Percentiles rank a stretch among this genome's conserved stretches.
These are phyloP conservation scores for Otocyon megalotis DNA, from an alignment of 2,113 vertebrate species.

Conservation along the genomic window DNA sequence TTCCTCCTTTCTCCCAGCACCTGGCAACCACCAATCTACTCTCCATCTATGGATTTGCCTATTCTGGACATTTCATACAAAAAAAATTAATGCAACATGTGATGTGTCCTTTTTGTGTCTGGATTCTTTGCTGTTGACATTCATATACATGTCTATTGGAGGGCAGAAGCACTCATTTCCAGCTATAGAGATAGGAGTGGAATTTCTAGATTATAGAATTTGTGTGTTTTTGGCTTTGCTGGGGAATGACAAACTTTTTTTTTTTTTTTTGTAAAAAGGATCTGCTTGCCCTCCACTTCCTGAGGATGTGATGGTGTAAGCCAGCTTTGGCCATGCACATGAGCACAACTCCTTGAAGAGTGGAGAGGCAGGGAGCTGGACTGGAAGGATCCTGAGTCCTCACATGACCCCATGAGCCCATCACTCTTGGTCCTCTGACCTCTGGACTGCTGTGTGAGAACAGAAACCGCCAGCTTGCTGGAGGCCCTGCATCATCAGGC, in stretches of 20 bases:
- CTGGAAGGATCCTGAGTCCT: not conserved
- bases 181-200: not conserved
- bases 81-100: not conserved
- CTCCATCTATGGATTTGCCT: not conserved
- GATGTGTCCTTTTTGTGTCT: not conserved
- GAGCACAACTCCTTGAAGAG: not conserved
- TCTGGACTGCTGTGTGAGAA: not conserved
- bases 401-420: not conserved
- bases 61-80: not conserved
- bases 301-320: not conserved
- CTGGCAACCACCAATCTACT: not conserved
- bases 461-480: not conserved
- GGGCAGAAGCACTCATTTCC: not conserved
- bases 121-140: not conserved
- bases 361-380: fast-evolving
- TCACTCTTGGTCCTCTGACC: not conserved
- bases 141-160: not conserved
- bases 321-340: not conserved
- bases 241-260: not conserved
- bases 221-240: not conserved
- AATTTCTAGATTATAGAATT: not conserved
- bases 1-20: not conserved
- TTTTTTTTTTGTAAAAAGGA: not conserved
- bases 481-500: not conserved
- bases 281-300: not conserved